Conservation (phyloP, 2,888 invertebrate species). For the Saturnia pavonia region DNA sequence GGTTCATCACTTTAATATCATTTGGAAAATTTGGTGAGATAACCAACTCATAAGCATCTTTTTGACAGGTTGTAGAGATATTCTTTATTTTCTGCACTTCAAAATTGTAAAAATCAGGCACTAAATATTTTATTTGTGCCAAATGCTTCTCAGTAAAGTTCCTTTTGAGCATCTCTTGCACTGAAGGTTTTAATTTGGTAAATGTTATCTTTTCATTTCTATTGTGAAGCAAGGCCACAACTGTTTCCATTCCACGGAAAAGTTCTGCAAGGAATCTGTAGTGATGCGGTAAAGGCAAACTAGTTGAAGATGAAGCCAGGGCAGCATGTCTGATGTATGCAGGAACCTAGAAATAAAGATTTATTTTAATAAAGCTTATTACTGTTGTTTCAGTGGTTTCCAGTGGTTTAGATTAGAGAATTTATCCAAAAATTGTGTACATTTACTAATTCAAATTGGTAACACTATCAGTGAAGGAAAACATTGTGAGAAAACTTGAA, state of each 20-base stretch:
- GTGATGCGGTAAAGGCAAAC: constrained; percentile 90
- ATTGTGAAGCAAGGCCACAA: constrained; percentile 91
- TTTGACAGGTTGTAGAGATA: constrained; percentile 84
- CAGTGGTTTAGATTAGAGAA: too few relatives aligned
- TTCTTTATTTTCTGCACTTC: constrained; percentile 87
- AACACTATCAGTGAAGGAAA: too few relatives aligned
- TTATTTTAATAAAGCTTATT: too few relatives aligned
- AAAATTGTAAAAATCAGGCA: constrained; percentile 90
- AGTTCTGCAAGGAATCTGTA: constrained; percentile 91
- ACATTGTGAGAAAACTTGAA: too few relatives aligned
- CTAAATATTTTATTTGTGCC: constrained; percentile 90
- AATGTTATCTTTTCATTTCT: constrained; percentile 94
- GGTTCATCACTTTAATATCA: constrained; percentile 85
- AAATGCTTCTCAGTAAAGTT: constrained; percentile 90
- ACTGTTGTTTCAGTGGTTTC: too few relatives aligned
- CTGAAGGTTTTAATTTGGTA: constrained; percentile 91
- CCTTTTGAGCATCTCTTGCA: constrained; percentile 93
- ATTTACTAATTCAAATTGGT: too few relatives aligned
- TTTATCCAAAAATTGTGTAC: too few relatives aligned
- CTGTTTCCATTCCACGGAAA: constrained; percentile 92
- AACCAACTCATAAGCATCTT: constrained; percentile 87
- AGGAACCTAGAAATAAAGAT: constrained; percentile 70
- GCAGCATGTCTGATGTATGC: constrained; percentile 88
- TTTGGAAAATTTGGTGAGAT: constrained; percentile 84
- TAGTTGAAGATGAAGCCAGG: constrained; percentile 82